A percentile compares a stretch with the other conserved stretches of the same genome.
Conservation (phyloP, 30 jellyfish, hydroid and myxozoan genomes). For the Pelagia noctiluca region DNA sequence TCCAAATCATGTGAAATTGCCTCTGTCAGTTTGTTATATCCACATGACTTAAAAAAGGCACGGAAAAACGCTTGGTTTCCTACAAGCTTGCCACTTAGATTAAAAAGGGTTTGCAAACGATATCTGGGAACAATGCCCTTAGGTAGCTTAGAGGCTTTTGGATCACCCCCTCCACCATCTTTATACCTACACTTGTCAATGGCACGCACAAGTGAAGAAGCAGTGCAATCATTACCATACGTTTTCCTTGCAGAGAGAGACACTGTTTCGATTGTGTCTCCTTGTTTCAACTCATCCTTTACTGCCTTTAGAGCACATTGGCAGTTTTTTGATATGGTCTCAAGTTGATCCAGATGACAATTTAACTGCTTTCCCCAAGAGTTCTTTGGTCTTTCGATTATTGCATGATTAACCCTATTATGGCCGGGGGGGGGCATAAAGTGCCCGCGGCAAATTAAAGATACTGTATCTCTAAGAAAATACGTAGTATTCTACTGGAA, state of each 20-base stretch:
- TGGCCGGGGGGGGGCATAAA: no score
- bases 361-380: constrained; percentile 37
- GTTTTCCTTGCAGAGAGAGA: no score
- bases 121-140: constrained; percentile 25
- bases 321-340: constrained; percentile 30
- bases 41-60: constrained; percentile 8
- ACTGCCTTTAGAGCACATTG: constrained; percentile 9
- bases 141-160: constrained; percentile 17
- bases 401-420: constrained; percentile 59
- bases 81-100: constrained; percentile 30
- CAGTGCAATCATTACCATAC: constrained; percentile 10
- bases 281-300: neutral
- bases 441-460: no score
- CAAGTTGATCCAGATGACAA: constrained; percentile 52
- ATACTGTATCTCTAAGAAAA: no score
- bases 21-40: neutral
- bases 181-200: constrained; percentile 17
- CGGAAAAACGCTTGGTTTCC: constrained; percentile 9
- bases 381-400: constrained; percentile 26
- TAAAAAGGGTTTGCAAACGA: constrained; percentile 8
- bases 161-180: constrained; percentile 40
- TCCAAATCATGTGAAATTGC: constrained; percentile 37
- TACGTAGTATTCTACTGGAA: no score
- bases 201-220: constrained; percentile 40
- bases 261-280: neutral